phyloP scores from a whole-genome alignment of 2,797 vertebrate species.

The Acanthurus leucopareius region DNA sequence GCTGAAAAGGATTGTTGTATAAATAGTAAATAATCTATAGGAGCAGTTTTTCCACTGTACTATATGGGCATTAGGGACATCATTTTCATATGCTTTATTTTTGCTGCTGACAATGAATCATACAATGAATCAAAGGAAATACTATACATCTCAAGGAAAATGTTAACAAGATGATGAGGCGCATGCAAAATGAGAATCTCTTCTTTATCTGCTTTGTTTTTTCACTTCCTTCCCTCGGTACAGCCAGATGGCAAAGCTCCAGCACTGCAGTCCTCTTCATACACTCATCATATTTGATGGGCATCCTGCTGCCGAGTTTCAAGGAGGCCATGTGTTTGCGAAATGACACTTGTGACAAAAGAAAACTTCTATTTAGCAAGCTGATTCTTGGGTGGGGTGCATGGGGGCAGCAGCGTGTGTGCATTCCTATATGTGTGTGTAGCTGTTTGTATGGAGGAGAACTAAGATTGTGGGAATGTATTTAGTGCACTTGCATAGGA shows the following conservation, averaged over 20 bases:
- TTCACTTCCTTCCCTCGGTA: slow-evolving; percentile 82
- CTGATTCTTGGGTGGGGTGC: slow-evolving; percentile 87
- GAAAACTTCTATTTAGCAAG: slow-evolving; percentile 90
- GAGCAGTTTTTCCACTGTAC: slow-evolving; percentile 44
- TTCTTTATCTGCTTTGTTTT: slow-evolving; percentile 73
- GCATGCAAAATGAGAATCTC: slow-evolving; percentile 92
- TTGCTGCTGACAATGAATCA: slow-evolving; percentile 93
- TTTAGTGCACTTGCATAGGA: slow-evolving; percentile 41
- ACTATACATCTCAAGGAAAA: slow-evolving; percentile 88
- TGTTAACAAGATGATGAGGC: slow-evolving; percentile 90
- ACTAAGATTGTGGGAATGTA: slow-evolving; percentile 31
- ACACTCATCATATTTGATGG: slow-evolving; percentile 82
- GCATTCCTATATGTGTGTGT: slow-evolving; percentile 41
- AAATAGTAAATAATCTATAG: slow-evolving; percentile 20
- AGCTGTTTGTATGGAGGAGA: slow-evolving; percentile 21
- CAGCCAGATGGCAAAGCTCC: slow-evolving; percentile 88
- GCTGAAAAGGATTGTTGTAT: not conserved
- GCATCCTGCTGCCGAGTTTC: slow-evolving; percentile 89
- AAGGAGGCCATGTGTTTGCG: slow-evolving; percentile 86
- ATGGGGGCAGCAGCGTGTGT: slow-evolving; percentile 61
- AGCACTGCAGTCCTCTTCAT: slow-evolving; percentile 85
- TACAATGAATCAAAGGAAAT: slow-evolving; percentile 93
- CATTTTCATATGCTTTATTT: slow-evolving; percentile 85
- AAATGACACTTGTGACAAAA: slow-evolving; percentile 90
- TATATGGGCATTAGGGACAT: slow-evolving; percentile 69